Conservation (phyloP, 2,113 vertebrate genomes). For the Hydrolagus affinis region DNA sequence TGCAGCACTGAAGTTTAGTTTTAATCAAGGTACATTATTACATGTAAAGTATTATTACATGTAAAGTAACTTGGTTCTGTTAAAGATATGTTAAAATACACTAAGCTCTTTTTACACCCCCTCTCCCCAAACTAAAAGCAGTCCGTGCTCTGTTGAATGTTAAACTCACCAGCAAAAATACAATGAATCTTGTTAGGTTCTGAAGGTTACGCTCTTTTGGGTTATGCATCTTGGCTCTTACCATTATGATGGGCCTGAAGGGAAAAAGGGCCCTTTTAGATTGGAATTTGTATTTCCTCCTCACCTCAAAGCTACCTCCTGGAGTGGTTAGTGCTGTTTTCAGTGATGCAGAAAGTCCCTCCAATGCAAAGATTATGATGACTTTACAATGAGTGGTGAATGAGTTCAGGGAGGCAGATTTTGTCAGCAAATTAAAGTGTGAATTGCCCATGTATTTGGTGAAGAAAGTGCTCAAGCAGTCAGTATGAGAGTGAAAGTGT, state of each 20-base stretch:
- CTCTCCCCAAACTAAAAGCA: background rate
- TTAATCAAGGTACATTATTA: background rate
- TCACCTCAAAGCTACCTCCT: too few species aligned
- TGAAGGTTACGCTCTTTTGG: background rate
- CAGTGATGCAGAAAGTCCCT: too few species aligned
- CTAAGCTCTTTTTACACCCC: background rate
- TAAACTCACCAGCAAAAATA: constrained; percentile 17
- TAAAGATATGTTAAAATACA: constrained; percentile 17
- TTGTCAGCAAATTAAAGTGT: too few species aligned
- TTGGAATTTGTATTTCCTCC: too few species aligned
- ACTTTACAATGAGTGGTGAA: too few species aligned
- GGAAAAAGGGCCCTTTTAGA: background rate
- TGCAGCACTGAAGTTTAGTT: background rate
- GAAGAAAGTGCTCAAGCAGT: too few species aligned
- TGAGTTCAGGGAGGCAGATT: too few species aligned
- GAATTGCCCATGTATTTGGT: too few species aligned
- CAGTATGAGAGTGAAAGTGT: too few species aligned
- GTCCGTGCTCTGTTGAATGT: background rate
- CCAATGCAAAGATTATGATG: too few species aligned
- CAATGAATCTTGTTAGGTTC: constrained; percentile 20
- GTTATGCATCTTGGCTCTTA: constrained; percentile 20
- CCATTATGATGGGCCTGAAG: constrained; percentile 26
- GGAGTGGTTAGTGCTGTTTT: too few species aligned
- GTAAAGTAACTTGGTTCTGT: constrained; percentile 1
- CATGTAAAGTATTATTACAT: background rate